Percentiles rank a stretch among this genome's conserved stretches.
phyloP scores from a whole-genome alignment of 1,140 invertebrate genomes.

The Heliconius himera region DNA sequence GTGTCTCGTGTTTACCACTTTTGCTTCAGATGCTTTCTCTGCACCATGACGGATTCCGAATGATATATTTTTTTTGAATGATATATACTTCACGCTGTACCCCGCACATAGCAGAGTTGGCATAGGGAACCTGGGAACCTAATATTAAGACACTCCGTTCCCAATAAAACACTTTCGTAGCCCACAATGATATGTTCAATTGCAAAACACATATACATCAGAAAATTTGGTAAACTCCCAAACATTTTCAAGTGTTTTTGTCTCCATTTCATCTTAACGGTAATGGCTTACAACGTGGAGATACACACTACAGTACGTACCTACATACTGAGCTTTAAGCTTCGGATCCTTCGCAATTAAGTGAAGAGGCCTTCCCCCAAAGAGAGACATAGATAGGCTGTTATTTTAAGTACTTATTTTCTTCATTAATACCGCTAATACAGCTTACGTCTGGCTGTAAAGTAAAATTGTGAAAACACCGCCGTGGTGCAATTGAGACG shows the following conservation, averaged over 20 bases:
- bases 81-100: not conserved
- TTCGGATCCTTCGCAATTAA: constrained; percentile 13
- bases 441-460: not conserved
- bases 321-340: not conserved
- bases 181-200: not conserved
- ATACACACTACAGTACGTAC: not conserved
- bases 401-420: constrained; percentile 13
- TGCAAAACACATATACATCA: not conserved
- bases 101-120: too few relatives aligned
- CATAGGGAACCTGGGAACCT: too few relatives aligned
- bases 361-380: constrained; percentile 10
- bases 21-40: too few relatives aligned
- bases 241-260: constrained; percentile 10
- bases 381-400: constrained; percentile 9
- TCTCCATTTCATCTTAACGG: constrained; percentile 6
- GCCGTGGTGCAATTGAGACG: not conserved
- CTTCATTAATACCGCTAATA: constrained; percentile 13
- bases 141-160: too few relatives aligned
- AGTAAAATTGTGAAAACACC: not conserved
- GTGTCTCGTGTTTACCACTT: too few relatives aligned
- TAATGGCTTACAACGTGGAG: constrained; percentile 1
- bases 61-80: not conserved
- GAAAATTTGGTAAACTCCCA: not conserved
- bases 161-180: too few relatives aligned
- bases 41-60: too few relatives aligned